Conservation (phyloP, 2,888 invertebrate species). For the Caenorhabditis sp. region DNA sequence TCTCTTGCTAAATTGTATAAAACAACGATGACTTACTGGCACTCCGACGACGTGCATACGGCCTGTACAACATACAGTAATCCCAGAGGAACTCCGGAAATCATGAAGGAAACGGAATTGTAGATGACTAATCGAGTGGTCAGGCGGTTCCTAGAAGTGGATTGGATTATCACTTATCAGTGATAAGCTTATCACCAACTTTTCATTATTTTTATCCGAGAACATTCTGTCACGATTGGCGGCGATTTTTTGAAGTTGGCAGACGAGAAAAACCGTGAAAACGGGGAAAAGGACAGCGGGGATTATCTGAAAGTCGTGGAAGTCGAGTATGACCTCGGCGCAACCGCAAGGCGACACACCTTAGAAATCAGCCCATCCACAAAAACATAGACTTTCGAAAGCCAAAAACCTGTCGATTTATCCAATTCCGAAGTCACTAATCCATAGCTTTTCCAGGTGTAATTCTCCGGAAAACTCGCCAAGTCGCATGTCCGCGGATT, state of each 20-base stretch:
- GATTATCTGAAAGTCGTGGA: not conserved
- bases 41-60: not conserved
- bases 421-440: not conserved
- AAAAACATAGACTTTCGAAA: not conserved
- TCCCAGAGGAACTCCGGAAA: not conserved
- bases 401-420: not conserved
- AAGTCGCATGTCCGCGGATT: no score
- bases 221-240: not conserved
- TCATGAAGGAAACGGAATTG: constrained; percentile 9
- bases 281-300: not conserved
- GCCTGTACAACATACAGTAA: not conserved
- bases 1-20: no score
- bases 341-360: no score
- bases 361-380: not conserved
- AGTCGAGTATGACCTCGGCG: no score
- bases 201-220: not conserved
- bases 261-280: not conserved
- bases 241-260: not conserved
- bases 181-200: not conserved
- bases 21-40: no score
- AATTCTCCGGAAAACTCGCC: not conserved
- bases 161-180: not conserved
- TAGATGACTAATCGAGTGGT: not conserved
- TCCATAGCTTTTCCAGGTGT: not conserved
- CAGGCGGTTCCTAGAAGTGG: not conserved